Base-by-base conservation (phyloP, 2,113 vertebrate genomes). In the Alaudala cheleensis region DNA sequence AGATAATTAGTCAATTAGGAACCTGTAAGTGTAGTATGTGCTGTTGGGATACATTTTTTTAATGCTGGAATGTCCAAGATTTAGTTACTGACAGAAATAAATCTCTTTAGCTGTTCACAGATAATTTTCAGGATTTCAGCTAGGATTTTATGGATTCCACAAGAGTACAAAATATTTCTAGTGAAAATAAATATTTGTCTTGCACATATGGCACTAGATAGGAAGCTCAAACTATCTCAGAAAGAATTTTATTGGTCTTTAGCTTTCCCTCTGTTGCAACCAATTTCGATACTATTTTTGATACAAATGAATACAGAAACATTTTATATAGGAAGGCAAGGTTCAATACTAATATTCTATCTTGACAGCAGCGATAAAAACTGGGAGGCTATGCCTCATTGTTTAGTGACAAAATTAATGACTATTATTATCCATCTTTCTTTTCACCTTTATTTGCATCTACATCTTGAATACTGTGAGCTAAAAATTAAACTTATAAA, bases 381-480 rank as follows among this genome's bases (percentile, higher is more conserved):
- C 57, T 78, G 95, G 96, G 87, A 96, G 71, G 56, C 65, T 92
- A 93, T 96, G 97, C 92, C 92, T 96, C 81, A 94, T 95, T 97
- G 94, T 93, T 95, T 96, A 95, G 80, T 96, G 93, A 95, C 87
- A 97, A 96, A 97, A 95, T 97, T 94, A 96, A 96, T 96, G 82
- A 94, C 60, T 91, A 96, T 96, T 93, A 96, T 97, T 95, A 94
- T 96, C 90, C 94, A 92, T 97, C 89, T 96, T 97, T 92, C 56
- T 79, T 51, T 95, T 95, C 65, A 95, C 90, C 86, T 97, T 96
- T 94, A 77, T 78, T 97, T 97, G 78, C 73, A n/a, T 95, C 53
- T 97, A 81, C 64, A 81, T 92, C 82, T 54, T 92, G 42, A 88
- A 42, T 93, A 88, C 53, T 91, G 73, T 93, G 92, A 96, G 83